A percentile compares a stretch with the other conserved stretches of the same genome.
Conservation (phyloP, 2,113 vertebrate species). For the Atrichornis clamosus region DNA sequence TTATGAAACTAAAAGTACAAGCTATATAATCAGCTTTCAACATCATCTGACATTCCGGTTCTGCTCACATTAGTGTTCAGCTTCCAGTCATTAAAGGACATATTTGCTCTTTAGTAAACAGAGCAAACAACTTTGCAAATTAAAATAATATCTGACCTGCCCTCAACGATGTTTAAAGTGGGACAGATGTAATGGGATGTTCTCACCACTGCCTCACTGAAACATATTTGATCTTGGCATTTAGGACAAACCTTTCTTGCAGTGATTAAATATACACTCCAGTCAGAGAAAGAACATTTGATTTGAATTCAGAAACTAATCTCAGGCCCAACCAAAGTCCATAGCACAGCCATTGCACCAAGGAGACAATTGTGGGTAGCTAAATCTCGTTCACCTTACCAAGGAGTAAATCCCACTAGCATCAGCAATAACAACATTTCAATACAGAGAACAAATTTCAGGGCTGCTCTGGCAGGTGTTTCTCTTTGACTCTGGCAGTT, state of each 20-base stretch:
- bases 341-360: background rate
- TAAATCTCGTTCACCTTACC: background rate
- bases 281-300: background rate
- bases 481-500: background rate
- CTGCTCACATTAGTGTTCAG: slow-evolving; percentile 27
- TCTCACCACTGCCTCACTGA: background rate
- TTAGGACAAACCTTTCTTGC: background rate
- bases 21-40: slow-evolving; percentile 70
- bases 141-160: slow-evolving; percentile 24
- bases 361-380: background rate
- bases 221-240: background rate
- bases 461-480: background rate
- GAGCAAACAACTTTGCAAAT: slow-evolving; percentile 19
- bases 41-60: slow-evolving; percentile 72
- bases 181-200: slow-evolving; percentile 5
- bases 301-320: background rate
- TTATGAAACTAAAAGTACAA: slow-evolving; percentile 76
- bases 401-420: background rate
- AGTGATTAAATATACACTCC: background rate
- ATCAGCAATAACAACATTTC: background rate
- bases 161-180: slow-evolving; percentile 18
- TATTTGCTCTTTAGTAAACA: slow-evolving; percentile 41
- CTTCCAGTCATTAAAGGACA: slow-evolving; percentile 61
- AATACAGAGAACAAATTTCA: background rate
- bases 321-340: background rate